Evolutionary conservation across 2,113 vertebrate genomes (phyloP).

Genomic region (Prunella fulvescens): DNA sequence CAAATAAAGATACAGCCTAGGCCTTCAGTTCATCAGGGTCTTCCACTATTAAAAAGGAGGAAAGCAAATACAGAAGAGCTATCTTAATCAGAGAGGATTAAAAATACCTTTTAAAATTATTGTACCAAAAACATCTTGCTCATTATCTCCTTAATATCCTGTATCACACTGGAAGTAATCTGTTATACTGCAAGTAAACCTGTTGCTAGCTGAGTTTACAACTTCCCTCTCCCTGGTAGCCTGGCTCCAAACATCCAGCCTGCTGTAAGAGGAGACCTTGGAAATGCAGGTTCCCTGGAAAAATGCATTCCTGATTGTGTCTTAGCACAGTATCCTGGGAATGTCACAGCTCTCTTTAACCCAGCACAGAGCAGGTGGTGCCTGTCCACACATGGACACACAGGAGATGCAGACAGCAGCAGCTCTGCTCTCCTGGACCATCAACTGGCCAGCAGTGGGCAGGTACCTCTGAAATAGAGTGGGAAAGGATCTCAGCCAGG

Average conservation of each 20-base stretch:
- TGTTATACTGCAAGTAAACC: background rate
- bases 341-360: accelerated
- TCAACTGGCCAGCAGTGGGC: background rate
- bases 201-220: background rate
- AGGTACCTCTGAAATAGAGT: background rate
- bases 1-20: background rate
- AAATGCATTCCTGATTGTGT: background rate
- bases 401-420: background rate
- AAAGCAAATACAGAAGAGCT: background rate
- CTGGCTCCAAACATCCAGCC: background rate
- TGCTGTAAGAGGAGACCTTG: background rate
- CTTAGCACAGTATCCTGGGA: background rate
- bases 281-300: background rate
- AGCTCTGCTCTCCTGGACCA: background rate
- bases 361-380: background rate
- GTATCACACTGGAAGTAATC: background rate
- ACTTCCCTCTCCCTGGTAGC: background rate
- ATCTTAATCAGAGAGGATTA: background rate
- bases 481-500: background rate
- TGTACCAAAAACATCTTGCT: background rate
- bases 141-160: background rate
- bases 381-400: background rate
- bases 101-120: background rate
- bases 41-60: background rate
- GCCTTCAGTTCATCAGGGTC: background rate